Evolutionary conservation across 2,888 invertebrate species (phyloP), one percentile per base, ranked within the genome.

Genomic region (Nyleta sp.): DNA sequence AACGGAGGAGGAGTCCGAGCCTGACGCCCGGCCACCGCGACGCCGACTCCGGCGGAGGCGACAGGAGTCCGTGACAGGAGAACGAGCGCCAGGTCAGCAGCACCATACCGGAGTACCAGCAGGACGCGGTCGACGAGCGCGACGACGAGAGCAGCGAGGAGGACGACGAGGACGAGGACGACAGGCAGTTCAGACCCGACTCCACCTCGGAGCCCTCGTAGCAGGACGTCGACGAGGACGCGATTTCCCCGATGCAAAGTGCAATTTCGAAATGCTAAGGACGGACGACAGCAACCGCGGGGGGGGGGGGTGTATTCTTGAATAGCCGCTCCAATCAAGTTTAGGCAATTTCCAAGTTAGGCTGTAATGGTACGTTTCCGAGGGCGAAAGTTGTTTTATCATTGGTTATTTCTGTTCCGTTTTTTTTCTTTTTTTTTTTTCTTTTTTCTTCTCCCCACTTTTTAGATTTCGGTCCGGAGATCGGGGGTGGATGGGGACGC

Each of bases 1-100:
- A 98, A 91, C 96, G 96, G 84, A 95, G 96, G 84, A 95, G 88
- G 48, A 89, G 88, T 44, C 72, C 89, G 4, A 87, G 88, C 33
- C 42, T 87, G 28, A 87, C 87, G 53, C 84, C 87, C 7, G 87
- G 86, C 0, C 89, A 87, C 75, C 85, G 88, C 44, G 90, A 88
- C 71, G 85, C 83, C 64, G 88, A 88, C 48, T 84, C 87, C 22
- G 89, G 86, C 18, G 85, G 84, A 17, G 89, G 89, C 86, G 75
- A 55, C 33, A 53, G 87, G 88, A 90, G 90, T 87, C 90, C 90
- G 90, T 90, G 90, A 90, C 90, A 90, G 87, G 88, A 89, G 87
- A 89, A 87, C 44, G 72, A 78, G 57, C 76, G 71, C 60, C 57
- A 59, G 50, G 80, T 78, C 15, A 78, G 59, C 67, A 78, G 80